These are phyloP conservation scores for Microplitis mediator DNA, from an alignment of 1,140 invertebrate genomes.

Conservation along the genomic window DNA sequence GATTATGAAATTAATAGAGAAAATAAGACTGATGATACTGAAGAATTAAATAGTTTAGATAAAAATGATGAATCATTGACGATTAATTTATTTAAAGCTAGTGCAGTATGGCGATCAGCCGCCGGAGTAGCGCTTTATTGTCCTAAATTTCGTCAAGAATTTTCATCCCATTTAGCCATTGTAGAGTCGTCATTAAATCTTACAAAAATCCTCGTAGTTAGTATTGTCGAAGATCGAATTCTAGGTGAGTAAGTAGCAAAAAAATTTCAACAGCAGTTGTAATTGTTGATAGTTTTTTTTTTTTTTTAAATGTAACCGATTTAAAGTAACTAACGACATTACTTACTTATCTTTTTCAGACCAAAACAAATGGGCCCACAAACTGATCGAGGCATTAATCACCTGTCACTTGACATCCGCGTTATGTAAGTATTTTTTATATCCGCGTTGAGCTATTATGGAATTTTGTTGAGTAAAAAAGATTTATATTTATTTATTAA, in stretches of 20 bases:
- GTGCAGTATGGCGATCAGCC: conserved; percentile 65
- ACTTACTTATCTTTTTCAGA: conserved; percentile 44
- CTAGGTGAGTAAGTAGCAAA: conserved; percentile 41
- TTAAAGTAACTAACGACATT: too few species aligned
- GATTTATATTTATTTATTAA: too few species aligned
- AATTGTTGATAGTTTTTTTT: conserved; percentile 7
- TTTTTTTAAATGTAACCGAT: background rate
- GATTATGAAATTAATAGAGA: background rate
- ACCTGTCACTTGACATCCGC: conserved; percentile 56
- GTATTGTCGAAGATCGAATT: conserved; percentile 48
- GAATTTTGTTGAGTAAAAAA: background rate
- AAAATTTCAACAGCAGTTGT: background rate
- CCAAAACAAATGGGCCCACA: conserved; percentile 52
- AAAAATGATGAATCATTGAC: conserved; percentile 25
- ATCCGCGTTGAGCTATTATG: background rate
- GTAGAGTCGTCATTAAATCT: conserved; percentile 38
- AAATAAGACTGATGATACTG: background rate
- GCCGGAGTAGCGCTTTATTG: conserved; percentile 66
- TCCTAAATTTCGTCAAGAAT: conserved; percentile 62
- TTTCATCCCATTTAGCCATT: conserved; percentile 49
- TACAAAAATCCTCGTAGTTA: conserved; percentile 44
- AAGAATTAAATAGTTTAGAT: background rate
- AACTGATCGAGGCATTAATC: conserved; percentile 56
- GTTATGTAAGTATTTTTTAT: conserved; percentile 49
- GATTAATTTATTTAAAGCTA: conserved; percentile 50